Base-by-base conservation (phyloP, 2,888 invertebrate genomes). In the Uropetala carovei region DNA sequence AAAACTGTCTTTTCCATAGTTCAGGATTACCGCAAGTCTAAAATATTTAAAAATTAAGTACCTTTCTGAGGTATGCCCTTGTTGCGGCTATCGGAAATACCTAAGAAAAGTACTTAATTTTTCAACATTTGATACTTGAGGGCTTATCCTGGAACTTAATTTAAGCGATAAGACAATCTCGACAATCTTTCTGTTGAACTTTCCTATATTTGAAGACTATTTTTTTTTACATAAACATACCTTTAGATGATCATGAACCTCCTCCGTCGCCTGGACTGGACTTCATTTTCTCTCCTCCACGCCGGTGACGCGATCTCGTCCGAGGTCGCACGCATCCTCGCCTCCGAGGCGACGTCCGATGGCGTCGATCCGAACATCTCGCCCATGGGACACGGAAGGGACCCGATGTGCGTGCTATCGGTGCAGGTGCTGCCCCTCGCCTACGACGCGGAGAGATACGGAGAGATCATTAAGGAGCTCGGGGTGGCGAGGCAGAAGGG, bases 231-330 rank as follows among this genome's bases (percentile, higher is more conserved):
- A 43, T 68, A 8, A n/a, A 27, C 75, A 9, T 14, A 83, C 91
- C 92, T 91, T 93, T 92, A 95, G 95, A 94, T 94, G 18, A 93
- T 94, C n/a, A 83, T 95, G 59, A 94, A 94, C 92, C 93, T 94
- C 27, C 92, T 95, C 16, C 93, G 94, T 56, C 93, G 94, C 30
- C 92, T 95, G 10, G 94, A 94, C 86, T 95, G 95, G 95, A 95
- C 94, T 91, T 94, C 94, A 43, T 95, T 95, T 92, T 93, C 94
- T 9, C 93, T 94, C 14, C 93, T 89, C 60, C 89, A 94, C 86
- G 93, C 93, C 0, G 94, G 94, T 58, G 94, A 94, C 16, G 94
- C 94, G 27, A 93, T 89, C 43, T 89, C 89, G 18, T 18, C 89
- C 30, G 89, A 89, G n/a, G 89, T 68, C 18, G 16, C 89, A 1